Evolutionary conservation across 53 echinoderm and acorn worm species (phyloP), one percentile per base, ranked within the genome.

Genomic region (Holothuria leucospilota): DNA sequence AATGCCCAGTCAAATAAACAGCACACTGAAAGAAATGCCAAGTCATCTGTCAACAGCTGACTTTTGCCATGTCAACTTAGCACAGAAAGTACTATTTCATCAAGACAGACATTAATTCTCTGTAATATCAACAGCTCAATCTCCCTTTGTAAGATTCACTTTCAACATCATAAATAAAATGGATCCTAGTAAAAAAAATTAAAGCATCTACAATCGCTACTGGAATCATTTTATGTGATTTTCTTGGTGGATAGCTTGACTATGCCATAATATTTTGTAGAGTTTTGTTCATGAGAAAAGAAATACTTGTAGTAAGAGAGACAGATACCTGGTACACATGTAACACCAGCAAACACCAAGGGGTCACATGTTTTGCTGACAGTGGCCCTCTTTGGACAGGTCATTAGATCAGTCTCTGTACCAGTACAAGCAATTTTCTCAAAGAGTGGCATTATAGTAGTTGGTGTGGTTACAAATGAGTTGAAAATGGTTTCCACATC

Each of bases 251-350:
- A 46, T 46, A 0, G 2, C 56, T 56, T 18, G 56, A 1, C 16
- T 0, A 16, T 16, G 16, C 1, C 4, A 16, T 15, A 56, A 56
- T 56, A 56, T 0, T 9, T 4, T 49, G 49, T 4, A 49, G 56
- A 56, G 16, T 56, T 1, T 16, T 18, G 18, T 18, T 7, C 1
- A 56, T 13, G 0, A 13, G 49, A 49, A 49, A 9, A 11, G 49
- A 49, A 34, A 34, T 34, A 46, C 46, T 11, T 46, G 46, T 7
- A 4, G 8, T 46, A 68, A 68, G 28, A 25, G 14, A 25, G 0
- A 39, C 11, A 72, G 16, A 16, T 72, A 72, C 72, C 72, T 41
- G 72, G 72, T n/a, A 72, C 72, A 39, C 72, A 72, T 15, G 42
- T 46, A 38, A 72, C 40, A 21, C 72, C 72, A 72, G 72, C 72